These are phyloP conservation scores for Bungarus multicinctus DNA, from an alignment of 2,113 vertebrate species.

Conservation along the genomic window DNA sequence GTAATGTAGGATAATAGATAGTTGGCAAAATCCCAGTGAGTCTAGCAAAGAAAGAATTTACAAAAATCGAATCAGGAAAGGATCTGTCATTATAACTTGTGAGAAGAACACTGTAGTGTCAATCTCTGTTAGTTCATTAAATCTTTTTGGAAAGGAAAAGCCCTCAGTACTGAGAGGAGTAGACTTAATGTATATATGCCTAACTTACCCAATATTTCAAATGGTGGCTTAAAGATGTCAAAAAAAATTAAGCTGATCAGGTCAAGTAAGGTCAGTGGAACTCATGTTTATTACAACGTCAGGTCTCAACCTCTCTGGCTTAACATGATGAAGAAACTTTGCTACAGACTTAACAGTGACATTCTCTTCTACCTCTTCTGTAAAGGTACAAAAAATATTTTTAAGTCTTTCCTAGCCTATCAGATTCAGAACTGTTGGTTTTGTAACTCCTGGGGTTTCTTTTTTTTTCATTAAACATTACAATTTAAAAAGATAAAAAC, in stretches of 20 bases:
- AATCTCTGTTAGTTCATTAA: neutral
- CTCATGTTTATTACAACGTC: neutral
- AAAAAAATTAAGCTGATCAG: neutral
- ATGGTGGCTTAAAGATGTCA: neutral
- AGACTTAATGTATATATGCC: neutral
- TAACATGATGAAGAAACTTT: neutral
- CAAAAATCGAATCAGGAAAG: neutral
- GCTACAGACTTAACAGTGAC: neutral
- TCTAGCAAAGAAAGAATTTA: neutral
- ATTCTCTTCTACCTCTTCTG: neutral
- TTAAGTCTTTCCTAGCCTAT: neutral
- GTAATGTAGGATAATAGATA: neutral
- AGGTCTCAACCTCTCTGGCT: neutral
- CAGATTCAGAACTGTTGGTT: neutral
- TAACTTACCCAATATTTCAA: neutral
- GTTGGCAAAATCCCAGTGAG: neutral
- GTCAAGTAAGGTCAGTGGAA: neutral
- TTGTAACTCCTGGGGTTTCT: neutral
- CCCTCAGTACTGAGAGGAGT: neutral
- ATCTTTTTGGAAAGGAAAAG: neutral
- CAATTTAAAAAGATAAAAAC: neutral
- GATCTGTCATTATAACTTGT: neutral
- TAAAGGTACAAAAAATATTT: neutral
- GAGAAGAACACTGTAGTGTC: neutral
- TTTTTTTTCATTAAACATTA: neutral